phyloP scores from a whole-genome alignment of 2,888 invertebrate genomes.

The Oscheius sp. region DNA sequence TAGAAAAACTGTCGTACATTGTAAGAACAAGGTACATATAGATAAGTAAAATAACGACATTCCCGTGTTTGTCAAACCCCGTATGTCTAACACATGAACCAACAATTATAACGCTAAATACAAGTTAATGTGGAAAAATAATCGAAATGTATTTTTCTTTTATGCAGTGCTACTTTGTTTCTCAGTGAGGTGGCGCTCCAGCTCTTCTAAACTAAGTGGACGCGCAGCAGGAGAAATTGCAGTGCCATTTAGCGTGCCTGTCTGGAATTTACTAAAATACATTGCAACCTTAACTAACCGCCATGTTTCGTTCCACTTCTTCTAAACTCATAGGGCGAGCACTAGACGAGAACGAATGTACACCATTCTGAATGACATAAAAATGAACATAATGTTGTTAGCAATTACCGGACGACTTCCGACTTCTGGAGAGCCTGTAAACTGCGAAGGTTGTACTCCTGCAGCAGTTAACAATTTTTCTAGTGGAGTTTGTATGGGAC shows the following conservation, averaged over 20 bases:
- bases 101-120: not conserved
- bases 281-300: not conserved
- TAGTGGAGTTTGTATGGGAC: slow-evolving; percentile 54
- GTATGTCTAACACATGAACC: not conserved
- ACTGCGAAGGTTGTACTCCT: slow-evolving; percentile 50
- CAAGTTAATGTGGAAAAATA: too few species aligned
- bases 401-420: not conserved
- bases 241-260: too few species aligned
- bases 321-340: slow-evolving; percentile 47
- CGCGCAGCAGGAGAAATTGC: slow-evolving; percentile 24
- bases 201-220: slow-evolving; percentile 47
- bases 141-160: not conserved
- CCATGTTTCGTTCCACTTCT: slow-evolving; percentile 44
- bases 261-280: not conserved
- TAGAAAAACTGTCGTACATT: not conserved
- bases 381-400: not conserved
- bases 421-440: slow-evolving; percentile 31
- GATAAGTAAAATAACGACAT: slow-evolving; percentile 18
- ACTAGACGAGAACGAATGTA: not conserved
- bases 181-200: slow-evolving; percentile 41
- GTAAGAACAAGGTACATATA: not conserved
- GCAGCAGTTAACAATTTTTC: slow-evolving; percentile 53
- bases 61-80: slow-evolving; percentile 9
- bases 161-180: not conserved
- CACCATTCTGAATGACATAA: not conserved